These are phyloP conservation scores for Micromys minutus DNA, from an alignment of 2,113 vertebrate genomes.

Conservation along the genomic window DNA sequence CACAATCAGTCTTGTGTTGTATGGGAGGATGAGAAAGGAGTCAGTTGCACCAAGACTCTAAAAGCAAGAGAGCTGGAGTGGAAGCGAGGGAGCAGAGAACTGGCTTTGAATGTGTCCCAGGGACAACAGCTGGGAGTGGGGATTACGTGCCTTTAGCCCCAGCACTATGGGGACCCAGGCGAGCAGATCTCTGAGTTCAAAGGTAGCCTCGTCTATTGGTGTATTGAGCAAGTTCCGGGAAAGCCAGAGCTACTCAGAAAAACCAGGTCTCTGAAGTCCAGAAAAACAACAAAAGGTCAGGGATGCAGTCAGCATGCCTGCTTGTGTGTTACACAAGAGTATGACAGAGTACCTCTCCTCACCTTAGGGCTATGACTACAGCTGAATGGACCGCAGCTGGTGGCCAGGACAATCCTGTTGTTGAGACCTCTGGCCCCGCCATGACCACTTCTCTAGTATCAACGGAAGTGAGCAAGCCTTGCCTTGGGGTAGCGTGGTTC, in stretches of 20 bases:
- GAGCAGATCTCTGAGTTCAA: not conserved
- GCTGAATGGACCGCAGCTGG: not conserved
- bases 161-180: not conserved
- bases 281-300: not conserved
- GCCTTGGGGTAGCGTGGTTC: conserved; percentile 88
- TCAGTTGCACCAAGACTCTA: not conserved
- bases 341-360: not conserved
- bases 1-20: not conserved
- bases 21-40: not conserved
- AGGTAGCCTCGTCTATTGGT: not conserved
- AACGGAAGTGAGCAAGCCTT: conserved; percentile 92
- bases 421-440: conserved; percentile 77
- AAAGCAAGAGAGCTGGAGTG: rapidly evolving
- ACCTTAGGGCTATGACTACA: not conserved
- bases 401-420: not conserved
- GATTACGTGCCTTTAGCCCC: not conserved
- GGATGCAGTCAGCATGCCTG: not conserved
- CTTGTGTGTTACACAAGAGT: not conserved
- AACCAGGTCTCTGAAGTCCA: too few relatives aligned
- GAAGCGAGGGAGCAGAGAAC: not conserved
- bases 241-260: not conserved
- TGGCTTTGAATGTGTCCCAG: not conserved
- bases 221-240: not conserved
- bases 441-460: conserved; percentile 92
- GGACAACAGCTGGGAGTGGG: too few relatives aligned